Evolutionary conservation across 2,797 vertebrate genomes (phyloP).

Genomic region (Myotis vivesi): DNA sequence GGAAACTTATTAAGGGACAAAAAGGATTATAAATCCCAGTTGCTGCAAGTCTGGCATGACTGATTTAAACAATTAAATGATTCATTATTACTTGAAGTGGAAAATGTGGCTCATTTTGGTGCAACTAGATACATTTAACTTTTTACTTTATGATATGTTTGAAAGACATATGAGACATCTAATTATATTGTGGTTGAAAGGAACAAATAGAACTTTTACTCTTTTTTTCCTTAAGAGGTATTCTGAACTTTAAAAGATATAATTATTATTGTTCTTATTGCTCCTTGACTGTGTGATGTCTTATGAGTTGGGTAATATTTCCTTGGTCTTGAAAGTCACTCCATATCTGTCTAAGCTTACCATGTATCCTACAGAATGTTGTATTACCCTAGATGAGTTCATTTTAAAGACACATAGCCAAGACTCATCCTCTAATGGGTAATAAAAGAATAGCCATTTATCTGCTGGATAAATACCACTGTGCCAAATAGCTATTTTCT

Average conservation of each 20-base stretch:
- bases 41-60: slow-evolving; percentile 39
- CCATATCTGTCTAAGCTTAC: background rate
- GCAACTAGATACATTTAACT: slow-evolving; percentile 52
- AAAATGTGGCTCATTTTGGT: slow-evolving; percentile 41
- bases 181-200: slow-evolving; percentile 57
- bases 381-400: background rate
- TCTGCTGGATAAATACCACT: background rate
- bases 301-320: background rate
- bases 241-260: slow-evolving; percentile 42
- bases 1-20: background rate
- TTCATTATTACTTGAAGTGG: slow-evolving; percentile 50
- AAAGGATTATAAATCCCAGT: slow-evolving; percentile 11
- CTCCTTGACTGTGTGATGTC: background rate
- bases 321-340: slow-evolving; percentile 14
- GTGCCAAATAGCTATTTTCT: slow-evolving; percentile 9
- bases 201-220: slow-evolving; percentile 36
- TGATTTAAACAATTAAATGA: slow-evolving; percentile 27
- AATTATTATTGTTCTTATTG: slow-evolving; percentile 39
- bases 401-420: background rate
- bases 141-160: slow-evolving; percentile 52
- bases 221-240: slow-evolving; percentile 45
- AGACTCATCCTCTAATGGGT: background rate
- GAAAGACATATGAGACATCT: slow-evolving; percentile 36
- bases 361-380: background rate
- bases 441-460: background rate